phyloP scores from a whole-genome alignment of 2,888 invertebrate genomes.

The Lasioglossum morio region DNA sequence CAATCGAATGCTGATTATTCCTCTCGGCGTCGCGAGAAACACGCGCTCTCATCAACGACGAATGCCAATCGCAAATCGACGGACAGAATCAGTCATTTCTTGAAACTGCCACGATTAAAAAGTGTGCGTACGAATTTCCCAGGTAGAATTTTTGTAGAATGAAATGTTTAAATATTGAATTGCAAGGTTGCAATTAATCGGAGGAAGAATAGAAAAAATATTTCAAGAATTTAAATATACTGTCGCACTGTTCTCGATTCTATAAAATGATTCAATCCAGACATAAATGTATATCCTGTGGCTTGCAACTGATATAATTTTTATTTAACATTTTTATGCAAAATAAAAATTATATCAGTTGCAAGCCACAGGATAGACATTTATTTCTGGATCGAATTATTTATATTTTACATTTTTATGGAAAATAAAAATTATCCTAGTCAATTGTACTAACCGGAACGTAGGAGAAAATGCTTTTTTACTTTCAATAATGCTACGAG shows the following conservation, averaged over 20 bases:
- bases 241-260: background rate
- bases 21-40: background rate
- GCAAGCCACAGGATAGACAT: too few species aligned
- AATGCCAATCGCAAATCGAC: constrained; percentile 18
- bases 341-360: background rate
- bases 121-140: background rate
- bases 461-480: too few species aligned
- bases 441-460: too few species aligned
- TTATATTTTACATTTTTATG: background rate
- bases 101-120: background rate
- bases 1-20: background rate
- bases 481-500: too few species aligned
- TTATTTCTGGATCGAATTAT: too few species aligned
- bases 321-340: background rate
- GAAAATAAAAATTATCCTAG: background rate
- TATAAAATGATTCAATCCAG: background rate
- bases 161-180: too few species aligned
- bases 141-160: too few species aligned
- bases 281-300: background rate
- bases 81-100: background rate
- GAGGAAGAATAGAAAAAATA: too few species aligned
- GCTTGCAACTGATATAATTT: too few species aligned
- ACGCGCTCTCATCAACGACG: background rate
- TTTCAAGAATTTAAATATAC: too few species aligned
- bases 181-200: too few species aligned